Base-by-base conservation (phyloP, 2,113 vertebrate species). In the Cichladusa arquata region DNA sequence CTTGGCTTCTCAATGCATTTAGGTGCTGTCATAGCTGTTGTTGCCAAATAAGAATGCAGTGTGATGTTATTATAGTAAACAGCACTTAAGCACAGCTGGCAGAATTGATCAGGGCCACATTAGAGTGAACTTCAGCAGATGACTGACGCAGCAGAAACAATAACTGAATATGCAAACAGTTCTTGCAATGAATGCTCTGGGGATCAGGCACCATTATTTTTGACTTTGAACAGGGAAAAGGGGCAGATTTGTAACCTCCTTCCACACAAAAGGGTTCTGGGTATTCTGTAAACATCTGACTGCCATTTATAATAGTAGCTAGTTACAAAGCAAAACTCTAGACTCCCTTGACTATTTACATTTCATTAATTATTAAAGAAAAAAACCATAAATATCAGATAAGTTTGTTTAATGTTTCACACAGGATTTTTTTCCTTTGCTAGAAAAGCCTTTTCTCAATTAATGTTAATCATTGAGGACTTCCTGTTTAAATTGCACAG, bases 111-210 rank as follows among this genome's bases (percentile, higher is more conserved):
- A 98, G 98, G 97, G 97, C 98, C 96, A 97, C 97, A 97, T 98
- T 97, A 98, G 98, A 98, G 97, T 98, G 98, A 98, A 99, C 98
- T 98, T 97, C 98, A 98, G 98, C 98, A 98, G 98, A 98, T 98
- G 98, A 99, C 98, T 98, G 98, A 98, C 98, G 97, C 98, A 98
- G 98, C 98, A 99, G 98, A 99, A 99, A 99, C 99, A 99, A 98
- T 98, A 98, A 98, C 98, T 98, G 98, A 99, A 99, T 99, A 99
- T 98, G 98, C 98, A 99, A 99, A 99, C 98, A 98, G 97, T 98
- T 98, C 98, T 98, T 97, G 94, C 97, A 97, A 96, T 96, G 97
- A 98, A 97, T 95, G 97, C 99, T 98, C 98, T 73, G 92, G 99
- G 99, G 99, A 99, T 76, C 97, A 97, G 97, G 97, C 98, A 98